phyloP scores from a whole-genome alignment of 2,113 vertebrate species.

The Ceyx melanurus region DNA sequence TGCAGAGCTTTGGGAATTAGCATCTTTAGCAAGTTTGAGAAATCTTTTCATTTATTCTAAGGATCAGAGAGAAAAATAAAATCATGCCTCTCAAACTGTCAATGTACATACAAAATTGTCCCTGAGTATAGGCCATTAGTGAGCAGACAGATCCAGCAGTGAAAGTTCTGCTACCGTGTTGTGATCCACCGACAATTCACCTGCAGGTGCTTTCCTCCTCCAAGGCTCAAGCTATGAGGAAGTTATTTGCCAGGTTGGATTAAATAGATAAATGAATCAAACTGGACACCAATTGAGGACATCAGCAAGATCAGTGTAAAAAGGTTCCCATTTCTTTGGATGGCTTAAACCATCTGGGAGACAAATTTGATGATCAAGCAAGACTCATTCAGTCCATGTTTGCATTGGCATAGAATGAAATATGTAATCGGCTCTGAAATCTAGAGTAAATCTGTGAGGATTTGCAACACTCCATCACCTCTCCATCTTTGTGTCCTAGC shows the following conservation, averaged over 20 bases:
- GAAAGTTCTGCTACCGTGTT: constrained; percentile 76
- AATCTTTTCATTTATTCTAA: constrained; percentile 79
- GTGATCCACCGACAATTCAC: background rate
- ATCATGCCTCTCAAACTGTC: constrained; percentile 81
- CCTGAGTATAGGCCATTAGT: constrained; percentile 68
- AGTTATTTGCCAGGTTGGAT: background rate
- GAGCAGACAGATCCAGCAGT: constrained; percentile 74
- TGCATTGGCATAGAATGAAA: background rate
- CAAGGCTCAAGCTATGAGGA: background rate
- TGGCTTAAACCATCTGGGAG: background rate
- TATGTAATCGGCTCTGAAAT: background rate
- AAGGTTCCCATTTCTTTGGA: background rate
- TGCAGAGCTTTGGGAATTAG: constrained; percentile 76
- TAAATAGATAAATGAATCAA: background rate
- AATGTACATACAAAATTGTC: constrained; percentile 71
- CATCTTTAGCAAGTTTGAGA: constrained; percentile 79
- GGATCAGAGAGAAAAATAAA: constrained; percentile 69
- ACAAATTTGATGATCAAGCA: background rate
- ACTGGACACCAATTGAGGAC: background rate
- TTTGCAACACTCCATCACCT: background rate
- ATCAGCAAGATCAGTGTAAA: background rate
- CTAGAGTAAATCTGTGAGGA: background rate
- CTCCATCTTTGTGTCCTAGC: background rate
- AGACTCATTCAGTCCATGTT: background rate
- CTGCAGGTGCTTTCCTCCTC: background rate